Percentiles rank a stretch among this genome's conserved stretches.
Conservation (phyloP, 2,113 vertebrate species). For the Cavia porcellus region DNA sequence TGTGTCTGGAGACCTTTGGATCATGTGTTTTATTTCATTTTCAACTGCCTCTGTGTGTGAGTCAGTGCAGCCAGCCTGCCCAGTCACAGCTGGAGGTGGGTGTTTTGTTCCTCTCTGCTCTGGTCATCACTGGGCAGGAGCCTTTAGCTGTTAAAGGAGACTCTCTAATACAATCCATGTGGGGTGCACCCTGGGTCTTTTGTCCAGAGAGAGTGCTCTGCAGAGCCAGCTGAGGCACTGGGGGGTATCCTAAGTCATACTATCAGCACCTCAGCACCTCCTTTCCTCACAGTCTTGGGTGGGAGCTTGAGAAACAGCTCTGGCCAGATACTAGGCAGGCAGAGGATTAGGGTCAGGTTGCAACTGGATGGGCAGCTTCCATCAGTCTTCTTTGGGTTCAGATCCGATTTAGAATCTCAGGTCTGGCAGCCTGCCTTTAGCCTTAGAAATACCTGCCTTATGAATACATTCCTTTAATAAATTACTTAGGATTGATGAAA, state of each 20-base stretch:
- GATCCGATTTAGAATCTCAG: neutral
- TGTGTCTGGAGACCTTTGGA: neutral
- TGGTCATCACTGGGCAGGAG: neutral
- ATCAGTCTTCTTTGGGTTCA: neutral
- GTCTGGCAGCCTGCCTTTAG: neutral
- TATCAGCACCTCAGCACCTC: too few species aligned
- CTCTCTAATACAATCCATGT: neutral
- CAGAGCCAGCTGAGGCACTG: neutral
- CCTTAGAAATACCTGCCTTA: constrained; percentile 37
- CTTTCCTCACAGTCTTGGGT: neutral
- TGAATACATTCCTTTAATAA: neutral
- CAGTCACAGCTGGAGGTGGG: neutral
- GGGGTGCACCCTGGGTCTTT: neutral
- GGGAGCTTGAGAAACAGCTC: neutral
- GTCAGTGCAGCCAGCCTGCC: neutral
- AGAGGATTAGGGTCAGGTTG: neutral
- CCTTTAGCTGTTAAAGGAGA: neutral
- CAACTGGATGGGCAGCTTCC: neutral
- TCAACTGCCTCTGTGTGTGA: neutral
- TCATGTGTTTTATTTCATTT: neutral
- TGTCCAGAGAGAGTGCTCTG: neutral
- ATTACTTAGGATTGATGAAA: constrained; percentile 36
- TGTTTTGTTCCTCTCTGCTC: neutral
- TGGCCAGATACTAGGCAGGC: neutral
- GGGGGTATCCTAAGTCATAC: fast-evolving